phyloP scores from a whole-genome alignment of 2,113 vertebrate genomes.

The Oxygymnocypris stewartii region DNA sequence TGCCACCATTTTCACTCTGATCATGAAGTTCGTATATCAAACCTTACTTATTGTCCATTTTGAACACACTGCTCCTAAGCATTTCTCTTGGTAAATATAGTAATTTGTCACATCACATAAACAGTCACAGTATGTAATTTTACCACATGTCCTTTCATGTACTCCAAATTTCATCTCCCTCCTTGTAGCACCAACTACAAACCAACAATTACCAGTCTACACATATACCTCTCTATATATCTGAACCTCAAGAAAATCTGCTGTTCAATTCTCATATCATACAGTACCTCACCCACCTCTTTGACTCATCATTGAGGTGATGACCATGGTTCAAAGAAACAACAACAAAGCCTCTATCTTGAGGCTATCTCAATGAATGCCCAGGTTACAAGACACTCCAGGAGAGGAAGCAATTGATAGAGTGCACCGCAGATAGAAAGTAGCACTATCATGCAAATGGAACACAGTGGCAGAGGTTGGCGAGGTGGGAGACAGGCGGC shows the following conservation, averaged over 20 bases:
- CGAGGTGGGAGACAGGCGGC: conserved; percentile 15
- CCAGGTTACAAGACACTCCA: conserved; percentile 38
- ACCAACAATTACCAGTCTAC: conserved; percentile 17
- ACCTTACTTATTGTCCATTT: not conserved
- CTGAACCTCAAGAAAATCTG: conserved; percentile 15
- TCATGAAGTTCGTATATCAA: conserved; percentile 5
- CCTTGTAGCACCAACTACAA: not conserved
- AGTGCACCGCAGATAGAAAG: not conserved
- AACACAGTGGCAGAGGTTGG: conserved; percentile 30
- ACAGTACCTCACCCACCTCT: conserved; percentile 13
- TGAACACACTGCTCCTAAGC: not conserved
- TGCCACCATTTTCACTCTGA: not conserved
- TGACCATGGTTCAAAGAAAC: conserved; percentile 24
- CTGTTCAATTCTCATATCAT: conserved; percentile 35
- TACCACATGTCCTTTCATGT: conserved; percentile 6
- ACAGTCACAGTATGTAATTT: conserved; percentile 21
- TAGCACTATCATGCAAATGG: conserved; percentile 54
- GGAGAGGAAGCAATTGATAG: conserved; percentile 20
- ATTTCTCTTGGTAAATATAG: conserved; percentile 15
- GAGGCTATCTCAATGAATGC: conserved; percentile 16
- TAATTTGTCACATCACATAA: conserved; percentile 33
- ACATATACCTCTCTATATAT: not conserved
- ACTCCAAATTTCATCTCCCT: conserved; percentile 21
- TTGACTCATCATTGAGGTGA: conserved; percentile 32
- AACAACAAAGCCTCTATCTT: conserved; percentile 41